Conservation (phyloP, 1,140 invertebrate species). For the Manduca sexta region DNA sequence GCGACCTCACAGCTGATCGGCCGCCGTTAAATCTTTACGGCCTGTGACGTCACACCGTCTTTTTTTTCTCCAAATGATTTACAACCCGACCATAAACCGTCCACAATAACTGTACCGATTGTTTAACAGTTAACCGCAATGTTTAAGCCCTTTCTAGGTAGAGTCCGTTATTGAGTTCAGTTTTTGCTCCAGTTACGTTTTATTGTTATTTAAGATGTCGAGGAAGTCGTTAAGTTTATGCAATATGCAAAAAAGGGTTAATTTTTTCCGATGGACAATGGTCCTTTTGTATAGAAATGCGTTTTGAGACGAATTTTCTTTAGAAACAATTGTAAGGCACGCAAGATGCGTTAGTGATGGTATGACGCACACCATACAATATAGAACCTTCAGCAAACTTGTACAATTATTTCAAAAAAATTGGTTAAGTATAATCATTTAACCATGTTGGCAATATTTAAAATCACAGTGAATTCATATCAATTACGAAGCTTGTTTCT, state of each 20-base stretch:
- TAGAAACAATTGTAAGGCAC: not conserved
- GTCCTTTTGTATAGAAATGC: constrained; percentile 15
- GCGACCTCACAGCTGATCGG: constrained; percentile 61
- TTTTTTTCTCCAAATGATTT: constrained; percentile 67
- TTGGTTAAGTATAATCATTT: no score
- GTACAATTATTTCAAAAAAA: no score
- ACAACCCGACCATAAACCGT: constrained; percentile 59
- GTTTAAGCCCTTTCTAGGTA: constrained; percentile 68
- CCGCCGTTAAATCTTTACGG: constrained; percentile 58
- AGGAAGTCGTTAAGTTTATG: constrained; percentile 51
- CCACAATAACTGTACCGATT: constrained; percentile 68
- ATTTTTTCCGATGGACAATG: constrained; percentile 26
- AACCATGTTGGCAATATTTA: no score
- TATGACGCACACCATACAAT: not conserved
- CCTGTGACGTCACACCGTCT: constrained; percentile 57
- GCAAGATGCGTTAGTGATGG: not conserved
- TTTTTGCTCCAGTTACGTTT: constrained; percentile 64
- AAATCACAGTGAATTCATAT: no score
- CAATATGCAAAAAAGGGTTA: constrained; percentile 70
- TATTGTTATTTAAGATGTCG: constrained; percentile 29
- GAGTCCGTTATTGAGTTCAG: constrained; percentile 34
- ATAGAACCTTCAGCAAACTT: not conserved
- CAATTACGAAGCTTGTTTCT: no score
- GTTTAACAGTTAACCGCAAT: constrained; percentile 70
- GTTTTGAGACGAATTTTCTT: not conserved